Percentiles rank a stretch among this genome's conserved stretches.
Conservation (phyloP, 1,140 invertebrate species). For the Neodiprion fabricii region DNA sequence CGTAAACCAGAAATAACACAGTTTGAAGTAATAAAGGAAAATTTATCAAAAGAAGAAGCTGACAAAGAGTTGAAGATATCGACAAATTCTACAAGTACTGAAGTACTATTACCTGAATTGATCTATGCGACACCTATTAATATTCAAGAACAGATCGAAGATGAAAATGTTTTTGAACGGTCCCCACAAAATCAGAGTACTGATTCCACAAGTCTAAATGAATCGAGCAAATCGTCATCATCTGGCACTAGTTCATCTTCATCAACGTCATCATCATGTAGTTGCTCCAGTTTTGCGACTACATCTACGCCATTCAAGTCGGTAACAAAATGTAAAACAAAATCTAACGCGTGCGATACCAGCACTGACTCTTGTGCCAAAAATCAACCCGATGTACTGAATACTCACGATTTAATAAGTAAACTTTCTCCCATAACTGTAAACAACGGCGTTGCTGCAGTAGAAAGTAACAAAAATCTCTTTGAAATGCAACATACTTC, state of each 20-base stretch:
- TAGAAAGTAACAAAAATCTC: not conserved
- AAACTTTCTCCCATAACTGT: not conserved
- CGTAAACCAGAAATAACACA: conserved; percentile 47
- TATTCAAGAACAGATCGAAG: not conserved
- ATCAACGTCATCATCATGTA: conserved; percentile 32
- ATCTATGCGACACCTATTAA: not conserved
- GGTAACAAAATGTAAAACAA: conserved; percentile 22
- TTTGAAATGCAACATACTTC: not conserved
- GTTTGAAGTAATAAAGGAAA: conserved; percentile 57
- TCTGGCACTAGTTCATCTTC: conserved; percentile 33
- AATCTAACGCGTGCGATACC: conserved; percentile 30
- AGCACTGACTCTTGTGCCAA: conserved; percentile 23
- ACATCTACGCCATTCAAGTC: conserved; percentile 14
- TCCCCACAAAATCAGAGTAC: not conserved
- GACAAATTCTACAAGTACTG: conserved; percentile 31
- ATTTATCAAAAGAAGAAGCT: conserved; percentile 49
- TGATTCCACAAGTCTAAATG: not conserved
- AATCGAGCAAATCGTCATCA: conserved; percentile 30
- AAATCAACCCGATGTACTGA: not conserved
- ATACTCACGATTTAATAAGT: not conserved
- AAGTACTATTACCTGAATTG: not conserved
- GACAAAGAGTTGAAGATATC: conserved; percentile 52
- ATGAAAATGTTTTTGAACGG: not conserved
- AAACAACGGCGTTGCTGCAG: not conserved
- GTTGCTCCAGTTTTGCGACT: conserved; percentile 26